Base-by-base conservation (phyloP, 1,140 invertebrate genomes). In the Chironomus tepperi region DNA sequence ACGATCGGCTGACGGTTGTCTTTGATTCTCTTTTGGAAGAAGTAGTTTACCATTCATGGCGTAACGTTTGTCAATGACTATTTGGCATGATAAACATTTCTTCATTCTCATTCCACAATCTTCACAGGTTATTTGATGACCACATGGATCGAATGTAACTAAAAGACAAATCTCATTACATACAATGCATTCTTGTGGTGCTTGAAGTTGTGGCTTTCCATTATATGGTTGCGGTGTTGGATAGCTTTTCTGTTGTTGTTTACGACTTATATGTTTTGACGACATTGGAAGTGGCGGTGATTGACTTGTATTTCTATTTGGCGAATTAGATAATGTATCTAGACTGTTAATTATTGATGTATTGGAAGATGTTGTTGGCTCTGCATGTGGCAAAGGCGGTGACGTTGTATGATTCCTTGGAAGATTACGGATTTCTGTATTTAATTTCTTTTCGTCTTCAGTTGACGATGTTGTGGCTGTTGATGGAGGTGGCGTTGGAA, bases 51-150 rank as follows among this genome's bases (percentile, higher is more conserved):
- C 79, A 76, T 77, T 80, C 43, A 74, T 73, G 7, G 80, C 79
- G 73, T 86, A 75, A 73, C 89, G 85, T 74, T 83, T 83, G 73
- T 85, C 83, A 43, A 93, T 90, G 6, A 83, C 76, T 34, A 83
- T 80, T 43, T 89, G 87, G 79, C 93, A 94, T 43, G 86, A 83
- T 19, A 93, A 80, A 81, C 92, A 94, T 81, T 92, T 93, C 79
- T 93, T 94, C 87, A 94, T 92, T 43, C 91, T 84, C 15, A 87
- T 82, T 73, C 89, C 88, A 81, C 93, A 95, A 75, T 93, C 91
- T 77, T 88, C 86, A 80, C 93, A 95, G 1, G 88, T 87, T 16
- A 92, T 87, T 78, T 85, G 85, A 81, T 94, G 92, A 73, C 86
- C 86, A 80, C 93, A 95, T 0, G 93, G 93, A 76, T 91, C 87